These are phyloP conservation scores for Temnothorax nylanderi DNA, from an alignment of 1,140 invertebrate species.

Conservation along the genomic window DNA sequence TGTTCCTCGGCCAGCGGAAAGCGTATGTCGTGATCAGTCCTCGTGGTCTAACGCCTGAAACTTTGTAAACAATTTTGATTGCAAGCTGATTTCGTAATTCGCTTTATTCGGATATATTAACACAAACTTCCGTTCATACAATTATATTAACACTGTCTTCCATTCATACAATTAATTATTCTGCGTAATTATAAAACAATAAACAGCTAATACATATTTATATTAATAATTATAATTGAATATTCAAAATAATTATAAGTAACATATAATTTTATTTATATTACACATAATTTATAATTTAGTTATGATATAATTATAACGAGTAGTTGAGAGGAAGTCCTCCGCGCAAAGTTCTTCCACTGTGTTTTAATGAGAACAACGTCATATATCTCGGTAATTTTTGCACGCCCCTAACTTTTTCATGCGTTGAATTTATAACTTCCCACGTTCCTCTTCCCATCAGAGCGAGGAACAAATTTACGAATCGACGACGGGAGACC, in stretches of 20 bases:
- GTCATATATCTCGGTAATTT: neutral
- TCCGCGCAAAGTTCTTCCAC: neutral
- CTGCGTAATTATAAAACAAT: neutral
- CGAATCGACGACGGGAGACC: conserved; percentile 8
- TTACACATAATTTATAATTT: neutral
- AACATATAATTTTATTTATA: neutral
- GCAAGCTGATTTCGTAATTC: neutral
- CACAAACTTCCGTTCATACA: neutral
- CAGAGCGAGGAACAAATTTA: neutral
- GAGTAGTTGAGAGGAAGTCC: neutral
- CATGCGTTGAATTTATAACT: neutral
- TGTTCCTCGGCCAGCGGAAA: conserved; percentile 22
- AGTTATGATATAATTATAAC: neutral
- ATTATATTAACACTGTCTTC: neutral
- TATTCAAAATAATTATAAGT: neutral
- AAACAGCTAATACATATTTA: no score
- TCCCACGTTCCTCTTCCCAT: neutral
- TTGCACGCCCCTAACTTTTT: neutral
- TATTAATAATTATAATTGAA: neutral
- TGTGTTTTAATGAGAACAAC: neutral
- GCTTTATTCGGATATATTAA: neutral
- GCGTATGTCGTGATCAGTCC: neutral
- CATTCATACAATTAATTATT: neutral
- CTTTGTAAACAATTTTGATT: neutral
- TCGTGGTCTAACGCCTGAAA: neutral